These are phyloP conservation scores for Cryptomyrus ogoouensis DNA, from an alignment of 2,113 vertebrate species.

Conservation along the genomic window DNA sequence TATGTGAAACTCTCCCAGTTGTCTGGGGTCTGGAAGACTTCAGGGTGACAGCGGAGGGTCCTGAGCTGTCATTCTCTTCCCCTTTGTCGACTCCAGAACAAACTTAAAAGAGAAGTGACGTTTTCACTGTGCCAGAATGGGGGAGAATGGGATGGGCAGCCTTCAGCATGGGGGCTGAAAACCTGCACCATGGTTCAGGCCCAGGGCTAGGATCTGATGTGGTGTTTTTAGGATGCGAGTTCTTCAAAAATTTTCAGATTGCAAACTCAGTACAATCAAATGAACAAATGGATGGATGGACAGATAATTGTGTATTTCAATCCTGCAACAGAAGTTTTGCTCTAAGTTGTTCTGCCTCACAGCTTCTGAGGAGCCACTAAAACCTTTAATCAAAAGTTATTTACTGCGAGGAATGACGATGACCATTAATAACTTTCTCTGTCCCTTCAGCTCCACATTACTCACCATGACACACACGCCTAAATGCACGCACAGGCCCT, in stretches of 20 bases:
- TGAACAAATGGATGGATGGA: not conserved
- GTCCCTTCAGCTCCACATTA: not conserved
- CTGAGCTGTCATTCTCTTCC: not conserved
- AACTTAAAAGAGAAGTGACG: not conserved
- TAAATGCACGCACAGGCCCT: not conserved
- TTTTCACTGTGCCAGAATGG: not conserved
- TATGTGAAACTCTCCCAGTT: slow-evolving; percentile 37
- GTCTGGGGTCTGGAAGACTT: slow-evolving; percentile 13
- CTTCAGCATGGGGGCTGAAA: not conserved
- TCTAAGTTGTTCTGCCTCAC: too few species aligned
- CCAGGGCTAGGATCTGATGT: not conserved
- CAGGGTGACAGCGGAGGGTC: slow-evolving; percentile 9
- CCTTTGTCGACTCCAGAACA: not conserved
- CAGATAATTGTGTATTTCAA: too few species aligned
- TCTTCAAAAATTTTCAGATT: not conserved
- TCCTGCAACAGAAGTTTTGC: too few species aligned
- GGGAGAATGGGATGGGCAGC: not conserved
- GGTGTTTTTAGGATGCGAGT: not conserved
- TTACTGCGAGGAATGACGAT: too few species aligned
- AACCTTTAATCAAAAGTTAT: too few species aligned
- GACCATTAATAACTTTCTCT: too few species aligned
- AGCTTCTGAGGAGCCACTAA: too few species aligned
- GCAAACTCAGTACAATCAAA: not conserved
- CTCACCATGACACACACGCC: not conserved
- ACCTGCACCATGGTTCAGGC: not conserved